phyloP scores from a whole-genome alignment of 2,888 invertebrate genomes.

The Prenolepis imparis region DNA sequence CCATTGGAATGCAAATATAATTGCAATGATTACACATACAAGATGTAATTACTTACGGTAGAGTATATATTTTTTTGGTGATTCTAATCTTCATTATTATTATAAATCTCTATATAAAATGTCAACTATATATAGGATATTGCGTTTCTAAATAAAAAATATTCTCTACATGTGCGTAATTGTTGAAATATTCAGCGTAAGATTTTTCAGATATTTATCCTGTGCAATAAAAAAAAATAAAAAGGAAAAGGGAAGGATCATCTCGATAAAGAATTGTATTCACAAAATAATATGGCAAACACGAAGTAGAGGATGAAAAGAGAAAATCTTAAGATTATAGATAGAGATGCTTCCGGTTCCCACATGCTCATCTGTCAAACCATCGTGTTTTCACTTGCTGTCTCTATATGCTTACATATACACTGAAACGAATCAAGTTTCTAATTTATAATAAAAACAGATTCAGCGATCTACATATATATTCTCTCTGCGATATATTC shows the following conservation, averaged over 20 bases:
- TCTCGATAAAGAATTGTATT: not conserved
- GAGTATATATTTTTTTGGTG: not conserved
- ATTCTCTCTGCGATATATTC: not conserved
- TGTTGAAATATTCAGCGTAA: too few species aligned
- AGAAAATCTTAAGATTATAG: not conserved
- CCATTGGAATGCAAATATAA: conserved; percentile 7
- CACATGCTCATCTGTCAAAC: not conserved
- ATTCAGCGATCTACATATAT: not conserved
- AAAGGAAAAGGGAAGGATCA: not conserved
- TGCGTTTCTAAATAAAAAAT: not conserved
- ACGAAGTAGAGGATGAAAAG: not conserved
- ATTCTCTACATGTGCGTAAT: not conserved
- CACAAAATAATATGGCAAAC: not conserved
- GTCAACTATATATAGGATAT: not conserved
- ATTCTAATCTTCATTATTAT: not conserved
- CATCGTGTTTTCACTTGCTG: not conserved
- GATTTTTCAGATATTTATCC: not conserved
- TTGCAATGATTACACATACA: not conserved
- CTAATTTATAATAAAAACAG: not conserved
- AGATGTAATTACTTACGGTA: not conserved
- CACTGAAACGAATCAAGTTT: not conserved
- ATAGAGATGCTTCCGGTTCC: not conserved
- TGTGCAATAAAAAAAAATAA: not conserved
- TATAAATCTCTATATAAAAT: not conserved
- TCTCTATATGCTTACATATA: not conserved